These are phyloP conservation scores for Heteromurus nitidus DNA, from an alignment of 2,888 invertebrate species.

Conservation along the genomic window DNA sequence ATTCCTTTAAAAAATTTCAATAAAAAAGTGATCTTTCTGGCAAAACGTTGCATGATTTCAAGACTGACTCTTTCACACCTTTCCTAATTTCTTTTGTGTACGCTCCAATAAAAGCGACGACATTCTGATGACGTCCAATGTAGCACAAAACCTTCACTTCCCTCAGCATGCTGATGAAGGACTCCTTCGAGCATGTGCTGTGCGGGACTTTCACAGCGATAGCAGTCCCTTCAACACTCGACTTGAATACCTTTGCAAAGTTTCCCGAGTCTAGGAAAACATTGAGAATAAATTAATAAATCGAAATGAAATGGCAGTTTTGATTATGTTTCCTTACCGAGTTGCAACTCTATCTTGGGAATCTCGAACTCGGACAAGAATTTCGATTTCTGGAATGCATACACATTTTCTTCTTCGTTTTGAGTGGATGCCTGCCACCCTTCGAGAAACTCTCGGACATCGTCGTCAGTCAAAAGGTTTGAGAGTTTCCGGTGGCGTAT, in stretches of 20 bases:
- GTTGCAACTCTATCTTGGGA: neutral
- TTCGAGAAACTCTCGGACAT: neutral
- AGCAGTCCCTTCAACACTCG: neutral
- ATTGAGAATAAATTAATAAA: neutral
- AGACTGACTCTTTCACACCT: neutral
- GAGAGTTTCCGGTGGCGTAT: neutral
- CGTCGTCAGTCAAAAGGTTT: neutral
- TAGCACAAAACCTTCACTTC: constrained; percentile 24
- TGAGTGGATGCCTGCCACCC: neutral
- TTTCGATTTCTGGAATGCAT: neutral
- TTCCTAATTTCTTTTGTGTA: constrained; percentile 8
- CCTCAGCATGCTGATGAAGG: neutral
- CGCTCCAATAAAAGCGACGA: constrained; percentile 11
- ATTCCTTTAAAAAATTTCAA: neutral
- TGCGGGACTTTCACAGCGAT: neutral
- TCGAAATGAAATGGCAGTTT: neutral
- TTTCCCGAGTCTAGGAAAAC: neutral
- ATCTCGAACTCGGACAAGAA: neutral
- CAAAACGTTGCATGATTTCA: neutral
- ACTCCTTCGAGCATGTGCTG: neutral
- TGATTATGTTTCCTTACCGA: neutral
- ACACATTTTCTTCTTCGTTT: neutral
- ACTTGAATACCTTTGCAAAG: neutral
- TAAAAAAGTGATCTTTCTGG: neutral
- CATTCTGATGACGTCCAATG: constrained; percentile 12